These are phyloP conservation scores for Ptychadena robeensis DNA, from an alignment of 2,797 vertebrate genomes.

Conservation along the genomic window DNA sequence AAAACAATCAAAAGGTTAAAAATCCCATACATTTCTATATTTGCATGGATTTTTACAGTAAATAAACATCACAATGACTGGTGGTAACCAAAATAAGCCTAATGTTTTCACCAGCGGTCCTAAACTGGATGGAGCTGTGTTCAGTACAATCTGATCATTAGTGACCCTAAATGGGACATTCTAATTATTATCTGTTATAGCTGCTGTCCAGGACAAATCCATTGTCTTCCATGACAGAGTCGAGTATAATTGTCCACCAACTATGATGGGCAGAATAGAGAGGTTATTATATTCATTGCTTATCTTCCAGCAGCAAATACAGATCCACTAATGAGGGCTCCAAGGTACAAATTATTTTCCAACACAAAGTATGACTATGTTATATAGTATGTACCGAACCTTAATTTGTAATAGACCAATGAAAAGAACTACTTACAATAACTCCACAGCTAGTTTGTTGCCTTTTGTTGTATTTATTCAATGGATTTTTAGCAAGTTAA, in stretches of 20 bases:
- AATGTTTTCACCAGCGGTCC: background rate
- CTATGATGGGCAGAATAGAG: background rate
- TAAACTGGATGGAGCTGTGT: background rate
- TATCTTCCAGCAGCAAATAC: conserved; percentile 1
- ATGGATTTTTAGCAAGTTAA: background rate
- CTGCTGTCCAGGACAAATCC: background rate
- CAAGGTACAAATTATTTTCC: background rate
- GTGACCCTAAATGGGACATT: background rate
- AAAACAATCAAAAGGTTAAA: too few relatives aligned
- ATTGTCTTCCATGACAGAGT: background rate
- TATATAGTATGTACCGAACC: background rate
- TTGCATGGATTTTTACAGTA: background rate
- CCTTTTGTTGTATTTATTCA: background rate
- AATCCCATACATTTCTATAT: background rate
- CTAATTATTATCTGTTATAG: background rate
- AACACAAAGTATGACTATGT: background rate
- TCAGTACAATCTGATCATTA: background rate
- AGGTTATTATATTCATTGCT: conserved; percentile 1
- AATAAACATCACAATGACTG: background rate
- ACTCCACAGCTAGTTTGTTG: background rate
- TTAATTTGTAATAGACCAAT: background rate
- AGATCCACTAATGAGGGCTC: background rate
- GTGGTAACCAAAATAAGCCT: background rate
- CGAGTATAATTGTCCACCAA: conserved; percentile 10
- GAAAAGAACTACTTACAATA: background rate